Evolutionary conservation across 2,888 invertebrate species (phyloP).

Genomic region (Sminthurides aquaticus): DNA sequence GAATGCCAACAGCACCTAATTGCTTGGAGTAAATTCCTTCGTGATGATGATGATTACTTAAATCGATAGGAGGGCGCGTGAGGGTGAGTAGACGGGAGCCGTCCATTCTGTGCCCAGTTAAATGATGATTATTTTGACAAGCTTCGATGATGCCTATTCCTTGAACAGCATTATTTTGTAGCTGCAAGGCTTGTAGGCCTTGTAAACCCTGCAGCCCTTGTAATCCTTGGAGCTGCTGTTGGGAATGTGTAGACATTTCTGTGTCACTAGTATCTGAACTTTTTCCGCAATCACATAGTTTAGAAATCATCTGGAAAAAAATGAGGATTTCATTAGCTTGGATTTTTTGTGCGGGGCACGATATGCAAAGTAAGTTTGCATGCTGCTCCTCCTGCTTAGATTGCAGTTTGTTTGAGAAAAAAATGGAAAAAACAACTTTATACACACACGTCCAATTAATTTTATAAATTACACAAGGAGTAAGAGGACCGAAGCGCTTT

Average conservation of each 20-base stretch:
- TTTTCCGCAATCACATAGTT: slow-evolving; percentile 44
- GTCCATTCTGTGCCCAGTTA: slow-evolving; percentile 39
- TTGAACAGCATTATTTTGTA: slow-evolving; percentile 26
- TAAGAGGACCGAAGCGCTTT: too few species aligned
- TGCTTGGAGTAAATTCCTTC: slow-evolving; percentile 43
- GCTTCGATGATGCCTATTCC: slow-evolving; percentile 30
- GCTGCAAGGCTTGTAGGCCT: slow-evolving; percentile 21
- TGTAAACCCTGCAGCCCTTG: neutral
- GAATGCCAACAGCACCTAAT: slow-evolving; percentile 38
- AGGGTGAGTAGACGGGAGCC: slow-evolving; percentile 37
- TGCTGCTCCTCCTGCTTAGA: too few species aligned
- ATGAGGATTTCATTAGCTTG: neutral
- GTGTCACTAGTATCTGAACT: slow-evolving; percentile 42
- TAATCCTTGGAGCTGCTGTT: slow-evolving; percentile 38
- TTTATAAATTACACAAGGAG: neutral
- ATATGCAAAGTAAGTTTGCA: too few species aligned
- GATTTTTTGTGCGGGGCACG: too few species aligned
- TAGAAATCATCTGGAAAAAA: slow-evolving; percentile 39
- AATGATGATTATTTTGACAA: slow-evolving; percentile 40
- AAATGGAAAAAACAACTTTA: neutral
- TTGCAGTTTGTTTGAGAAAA: neutral
- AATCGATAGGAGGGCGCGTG: slow-evolving; percentile 38
- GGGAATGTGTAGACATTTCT: slow-evolving; percentile 44
- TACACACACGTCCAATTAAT: neutral
- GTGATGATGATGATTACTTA: slow-evolving; percentile 37